Conservation (phyloP, 2,113 vertebrate species). For the Mus spicilegus region DNA sequence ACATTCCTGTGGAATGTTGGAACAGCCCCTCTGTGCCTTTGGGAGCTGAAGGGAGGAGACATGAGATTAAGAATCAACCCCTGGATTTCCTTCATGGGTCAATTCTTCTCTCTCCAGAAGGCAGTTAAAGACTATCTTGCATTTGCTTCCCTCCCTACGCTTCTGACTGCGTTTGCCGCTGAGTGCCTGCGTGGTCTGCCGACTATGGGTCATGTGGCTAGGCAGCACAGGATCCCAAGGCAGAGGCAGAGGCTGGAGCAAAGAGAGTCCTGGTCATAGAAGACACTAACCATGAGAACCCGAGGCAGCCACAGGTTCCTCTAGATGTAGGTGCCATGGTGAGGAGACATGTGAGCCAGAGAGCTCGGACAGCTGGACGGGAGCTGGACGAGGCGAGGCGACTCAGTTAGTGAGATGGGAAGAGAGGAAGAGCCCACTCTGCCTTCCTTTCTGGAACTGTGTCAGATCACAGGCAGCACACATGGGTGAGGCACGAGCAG, state of each 20-base stretch:
- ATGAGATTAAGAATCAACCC: accelerated
- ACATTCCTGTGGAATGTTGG: accelerated
- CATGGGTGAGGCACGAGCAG: accelerated
- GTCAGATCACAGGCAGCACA: accelerated
- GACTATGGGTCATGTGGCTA: background rate
- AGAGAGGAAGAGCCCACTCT: background rate
- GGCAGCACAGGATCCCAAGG: too few relatives aligned
- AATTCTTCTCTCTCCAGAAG: background rate
- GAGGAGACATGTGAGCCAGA: too few relatives aligned
- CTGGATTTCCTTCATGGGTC: background rate
- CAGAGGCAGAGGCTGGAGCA: background rate
- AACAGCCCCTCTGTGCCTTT: background rate
- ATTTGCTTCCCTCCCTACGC: background rate
- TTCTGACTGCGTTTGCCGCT: background rate
- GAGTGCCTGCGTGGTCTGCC: background rate
- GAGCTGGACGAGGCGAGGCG: background rate
- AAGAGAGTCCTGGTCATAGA: background rate
- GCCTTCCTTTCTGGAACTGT: background rate
- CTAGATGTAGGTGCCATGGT: background rate
- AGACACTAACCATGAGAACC: background rate
- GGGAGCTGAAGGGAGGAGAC: background rate
- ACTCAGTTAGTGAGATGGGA: background rate
- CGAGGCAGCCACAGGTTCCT: background rate
- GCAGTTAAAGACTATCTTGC: too few relatives aligned
- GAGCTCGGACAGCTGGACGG: accelerated